Conservation (phyloP, 1,140 invertebrate species). For the Drosophila willistoni region DNA sequence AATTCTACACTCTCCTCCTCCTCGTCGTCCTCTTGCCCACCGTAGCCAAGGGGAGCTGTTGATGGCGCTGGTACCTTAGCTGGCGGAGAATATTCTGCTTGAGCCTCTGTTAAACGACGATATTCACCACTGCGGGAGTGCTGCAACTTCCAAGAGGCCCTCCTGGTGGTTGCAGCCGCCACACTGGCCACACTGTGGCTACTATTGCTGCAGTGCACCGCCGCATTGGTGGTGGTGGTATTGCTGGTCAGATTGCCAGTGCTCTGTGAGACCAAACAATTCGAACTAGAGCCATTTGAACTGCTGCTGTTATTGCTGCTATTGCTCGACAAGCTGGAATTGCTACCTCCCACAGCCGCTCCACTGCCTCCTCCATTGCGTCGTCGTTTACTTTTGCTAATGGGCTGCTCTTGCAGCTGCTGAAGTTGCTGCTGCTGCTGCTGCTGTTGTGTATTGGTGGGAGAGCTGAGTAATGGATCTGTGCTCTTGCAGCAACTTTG, state of each 20-base stretch:
- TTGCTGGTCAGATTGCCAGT: slow-evolving; percentile 52
- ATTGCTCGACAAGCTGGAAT: slow-evolving; percentile 73
- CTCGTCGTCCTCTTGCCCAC: not conserved
- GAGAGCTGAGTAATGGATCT: slow-evolving; percentile 65
- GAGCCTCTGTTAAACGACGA: slow-evolving; percentile 63
- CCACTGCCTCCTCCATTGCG: not conserved
- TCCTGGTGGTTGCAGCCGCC: slow-evolving; percentile 46
- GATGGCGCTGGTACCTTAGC: slow-evolving; percentile 49
- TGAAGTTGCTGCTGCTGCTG: slow-evolving; percentile 11
- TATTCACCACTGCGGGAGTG: slow-evolving; percentile 71
- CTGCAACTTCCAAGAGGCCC: slow-evolving; percentile 74
- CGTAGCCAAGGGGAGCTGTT: slow-evolving; percentile 30
- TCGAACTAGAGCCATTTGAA: slow-evolving; percentile 56
- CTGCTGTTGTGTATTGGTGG: slow-evolving; percentile 47
- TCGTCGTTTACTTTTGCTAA: slow-evolving; percentile 2
- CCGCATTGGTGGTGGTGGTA: slow-evolving; percentile 44
- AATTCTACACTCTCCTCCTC: slow-evolving; percentile 72
- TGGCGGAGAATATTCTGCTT: slow-evolving; percentile 63
- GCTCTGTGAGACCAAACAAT: slow-evolving; percentile 64
- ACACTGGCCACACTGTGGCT: slow-evolving; percentile 49
- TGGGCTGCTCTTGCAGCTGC: slow-evolving; percentile 20
- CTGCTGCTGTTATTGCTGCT: slow-evolving; percentile 22
- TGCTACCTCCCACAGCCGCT: slow-evolving; percentile 39
- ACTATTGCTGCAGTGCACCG: slow-evolving; percentile 63
- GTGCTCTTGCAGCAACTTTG: slow-evolving; percentile 79